A percentile compares a stretch with the other conserved stretches of the same genome.
phyloP scores from a whole-genome alignment of 2,888 invertebrate species.

The Mactromeris polynyma region DNA sequence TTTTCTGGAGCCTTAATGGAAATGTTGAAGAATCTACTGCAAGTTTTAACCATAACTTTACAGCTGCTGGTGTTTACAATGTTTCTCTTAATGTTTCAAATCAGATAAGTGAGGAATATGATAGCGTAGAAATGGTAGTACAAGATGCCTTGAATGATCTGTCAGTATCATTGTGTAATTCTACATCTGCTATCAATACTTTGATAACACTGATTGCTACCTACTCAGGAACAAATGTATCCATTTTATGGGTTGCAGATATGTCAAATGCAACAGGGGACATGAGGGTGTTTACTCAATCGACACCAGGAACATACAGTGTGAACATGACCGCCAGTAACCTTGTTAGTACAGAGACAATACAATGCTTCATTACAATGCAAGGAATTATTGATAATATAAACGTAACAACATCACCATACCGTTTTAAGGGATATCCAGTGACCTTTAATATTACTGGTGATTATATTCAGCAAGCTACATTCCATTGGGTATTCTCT shows the following conservation, averaged over 20 bases:
- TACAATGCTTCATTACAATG: slow-evolving; percentile 61
- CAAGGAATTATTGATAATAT: slow-evolving; percentile 69
- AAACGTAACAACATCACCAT: slow-evolving; percentile 53
- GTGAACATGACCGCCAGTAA: slow-evolving; percentile 71
- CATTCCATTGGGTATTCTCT: slow-evolving; percentile 70
- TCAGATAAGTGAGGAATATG: slow-evolving; percentile 55
- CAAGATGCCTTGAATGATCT: slow-evolving; percentile 68
- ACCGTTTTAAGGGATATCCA: slow-evolving; percentile 65
- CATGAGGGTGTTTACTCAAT: slow-evolving; percentile 55
- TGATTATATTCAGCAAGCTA: slow-evolving; percentile 68
- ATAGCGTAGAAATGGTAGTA: slow-evolving; percentile 46
- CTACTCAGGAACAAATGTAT: slow-evolving; percentile 70
- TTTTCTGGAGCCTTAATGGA: slow-evolving; percentile 45
- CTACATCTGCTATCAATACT: slow-evolving; percentile 54
- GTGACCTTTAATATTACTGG: slow-evolving; percentile 67
- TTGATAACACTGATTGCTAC: slow-evolving; percentile 56
- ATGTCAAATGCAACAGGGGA: slow-evolving; percentile 27
- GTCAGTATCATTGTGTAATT: slow-evolving; percentile 56
- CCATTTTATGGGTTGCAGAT: slow-evolving; percentile 62
- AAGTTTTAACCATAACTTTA: slow-evolving; percentile 33
- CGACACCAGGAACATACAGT: slow-evolving; percentile 61
- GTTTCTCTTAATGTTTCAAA: slow-evolving; percentile 68
- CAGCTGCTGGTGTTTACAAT: slow-evolving; percentile 51
- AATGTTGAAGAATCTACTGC: neutral
- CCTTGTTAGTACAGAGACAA: slow-evolving; percentile 55